A percentile compares a stretch with the other conserved stretches of the same genome.
These are phyloP conservation scores for Ploceus nigricollis DNA, from an alignment of 2,113 vertebrate species.

Conservation along the genomic window DNA sequence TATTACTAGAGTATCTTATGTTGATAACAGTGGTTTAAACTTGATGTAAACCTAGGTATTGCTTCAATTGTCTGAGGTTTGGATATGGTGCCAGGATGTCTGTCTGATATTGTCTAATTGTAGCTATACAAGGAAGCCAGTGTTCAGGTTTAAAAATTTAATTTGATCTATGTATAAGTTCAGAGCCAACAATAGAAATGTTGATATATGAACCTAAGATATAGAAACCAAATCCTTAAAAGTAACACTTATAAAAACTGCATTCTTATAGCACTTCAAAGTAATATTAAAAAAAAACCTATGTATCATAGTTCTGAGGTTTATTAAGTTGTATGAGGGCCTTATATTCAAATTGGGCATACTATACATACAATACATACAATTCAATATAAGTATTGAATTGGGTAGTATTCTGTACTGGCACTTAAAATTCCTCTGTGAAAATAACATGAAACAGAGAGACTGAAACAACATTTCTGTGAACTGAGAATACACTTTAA, in stretches of 20 bases:
- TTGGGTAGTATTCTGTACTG: not conserved
- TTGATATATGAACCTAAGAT: not conserved
- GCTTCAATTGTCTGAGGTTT: not conserved
- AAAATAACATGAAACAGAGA: not conserved
- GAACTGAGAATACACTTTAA: not conserved
- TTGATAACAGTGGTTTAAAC: not conserved
- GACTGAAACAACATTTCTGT: not conserved
- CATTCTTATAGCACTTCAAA: not conserved
- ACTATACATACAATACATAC: too few relatives aligned
- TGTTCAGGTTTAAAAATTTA: not conserved
- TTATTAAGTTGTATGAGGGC: not conserved
- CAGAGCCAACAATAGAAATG: not conserved
- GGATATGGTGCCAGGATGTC: not conserved
- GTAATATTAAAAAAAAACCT: not conserved
- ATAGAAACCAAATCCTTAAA: not conserved
- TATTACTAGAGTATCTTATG: not conserved
- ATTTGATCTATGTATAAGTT: not conserved
- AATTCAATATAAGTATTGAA: not conserved
- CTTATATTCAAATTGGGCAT: not conserved
- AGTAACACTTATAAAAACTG: not conserved
- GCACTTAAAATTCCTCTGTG: not conserved
- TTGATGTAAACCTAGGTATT: not conserved
- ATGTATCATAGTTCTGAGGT: not conserved
- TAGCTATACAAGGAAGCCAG: not conserved
- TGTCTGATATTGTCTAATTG: not conserved